phyloP scores from a whole-genome alignment of 2,797 vertebrate genomes.

The Pangasius larnaudii region DNA sequence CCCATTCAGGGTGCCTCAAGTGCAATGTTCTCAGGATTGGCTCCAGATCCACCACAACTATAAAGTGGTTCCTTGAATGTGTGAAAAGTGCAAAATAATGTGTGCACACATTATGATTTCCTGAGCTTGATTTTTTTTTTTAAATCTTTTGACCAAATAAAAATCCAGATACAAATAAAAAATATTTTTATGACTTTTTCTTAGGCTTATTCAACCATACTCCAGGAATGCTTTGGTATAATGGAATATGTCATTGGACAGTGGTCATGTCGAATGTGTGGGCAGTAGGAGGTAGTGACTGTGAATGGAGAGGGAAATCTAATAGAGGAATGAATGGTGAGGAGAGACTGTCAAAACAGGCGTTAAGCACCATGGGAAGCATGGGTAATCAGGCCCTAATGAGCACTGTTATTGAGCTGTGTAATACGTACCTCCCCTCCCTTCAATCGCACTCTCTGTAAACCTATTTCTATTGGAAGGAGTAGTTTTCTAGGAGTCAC shows the following conservation, averaged over 20 bases:
- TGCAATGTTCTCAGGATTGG: neutral
- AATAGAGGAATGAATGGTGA: slow-evolving; percentile 21
- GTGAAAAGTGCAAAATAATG: neutral
- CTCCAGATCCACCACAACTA: neutral
- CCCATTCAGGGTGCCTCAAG: neutral
- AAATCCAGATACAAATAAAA: slow-evolving; percentile 10
- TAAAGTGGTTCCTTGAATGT: neutral
- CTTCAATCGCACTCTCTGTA: slow-evolving; percentile 10
- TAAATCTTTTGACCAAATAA: neutral
- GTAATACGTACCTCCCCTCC: slow-evolving; percentile 18
- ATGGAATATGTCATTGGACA: slow-evolving; percentile 40
- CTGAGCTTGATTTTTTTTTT: neutral
- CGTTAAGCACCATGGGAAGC: slow-evolving; percentile 17
- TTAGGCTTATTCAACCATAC: slow-evolving; percentile 29
- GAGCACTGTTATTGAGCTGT: slow-evolving; percentile 38
- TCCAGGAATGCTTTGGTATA: slow-evolving; percentile 47
- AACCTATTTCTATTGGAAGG: slow-evolving; percentile 22
- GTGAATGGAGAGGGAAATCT: slow-evolving; percentile 32
- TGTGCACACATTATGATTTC: neutral
- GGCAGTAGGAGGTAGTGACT: neutral
- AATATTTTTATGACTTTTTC: slow-evolving; percentile 29
- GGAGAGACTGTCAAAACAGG: slow-evolving; percentile 25
- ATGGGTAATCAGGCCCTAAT: slow-evolving; percentile 47
- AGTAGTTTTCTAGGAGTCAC: slow-evolving; percentile 25
- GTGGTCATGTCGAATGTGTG: slow-evolving; percentile 31